Base-by-base conservation (phyloP, 2,888 invertebrate genomes). In the Pandemis cinnamomeana region DNA sequence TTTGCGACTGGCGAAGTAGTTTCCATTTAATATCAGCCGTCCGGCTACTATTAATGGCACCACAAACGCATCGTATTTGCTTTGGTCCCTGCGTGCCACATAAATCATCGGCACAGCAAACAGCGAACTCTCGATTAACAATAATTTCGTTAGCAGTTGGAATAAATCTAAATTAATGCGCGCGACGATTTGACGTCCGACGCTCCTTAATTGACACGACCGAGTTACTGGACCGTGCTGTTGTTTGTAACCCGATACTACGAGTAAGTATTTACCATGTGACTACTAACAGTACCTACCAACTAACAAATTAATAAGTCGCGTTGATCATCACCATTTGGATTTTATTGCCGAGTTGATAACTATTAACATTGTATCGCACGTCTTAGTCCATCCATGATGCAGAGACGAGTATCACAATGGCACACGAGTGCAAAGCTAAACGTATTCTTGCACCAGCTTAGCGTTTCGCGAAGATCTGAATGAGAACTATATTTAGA, bases 141-240 rank as follows among this genome's bases (percentile, higher is more conserved):
- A 87, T 90, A 89, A 90, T 88, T 89, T 87, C 76, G 88, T 90
- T 87, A 88, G 83, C 84, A 85, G 80, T 84, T 83, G 85, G 83
- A 82, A 90, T 90, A 89, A 89, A 90, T 90, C 89, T 89, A 90
- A 87, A 90, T 90, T 84, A 89, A 86, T 82, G 79, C 82, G 79
- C 80, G 79, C 81, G 81, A 82, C 71, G 71, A 74, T 67, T 74
- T 67, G 74, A 71, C 77, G 76, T 76, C 72, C 78, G 82, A 83
- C 87, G 83, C 80, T 81, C 81, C 79, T 83, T 89, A 92, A 92
- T 92, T 91, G 91, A 89, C 90, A 87, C 87, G 81, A 81, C 81
- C 81, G 87, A 87, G 88, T 88, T 87, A 90, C 85, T 89, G 88
- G 89, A 87, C 86, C 89, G 86, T 83, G 80, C 78, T 82, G 69